Conservation (phyloP, 2,113 vertebrate species). For the Saccopteryx leptura region DNA sequence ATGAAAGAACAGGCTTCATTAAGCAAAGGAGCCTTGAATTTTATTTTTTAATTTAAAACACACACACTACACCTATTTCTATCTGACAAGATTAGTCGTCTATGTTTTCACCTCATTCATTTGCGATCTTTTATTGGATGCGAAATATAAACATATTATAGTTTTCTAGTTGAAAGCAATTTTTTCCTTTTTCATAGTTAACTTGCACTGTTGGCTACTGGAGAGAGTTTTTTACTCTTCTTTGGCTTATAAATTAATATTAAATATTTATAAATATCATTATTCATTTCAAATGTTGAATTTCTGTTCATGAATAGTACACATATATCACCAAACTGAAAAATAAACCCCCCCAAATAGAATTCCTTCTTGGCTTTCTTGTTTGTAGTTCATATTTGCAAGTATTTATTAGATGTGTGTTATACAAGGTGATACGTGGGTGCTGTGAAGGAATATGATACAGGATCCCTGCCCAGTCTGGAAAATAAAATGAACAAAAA, state of each 20-base stretch:
- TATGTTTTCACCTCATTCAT: conserved; percentile 70
- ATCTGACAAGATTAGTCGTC: conserved; percentile 68
- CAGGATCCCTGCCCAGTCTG: not conserved
- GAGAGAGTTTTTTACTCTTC: conserved; percentile 40
- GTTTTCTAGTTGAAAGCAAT: not conserved
- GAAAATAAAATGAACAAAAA: not conserved
- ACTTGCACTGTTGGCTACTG: not conserved
- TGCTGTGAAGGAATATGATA: not conserved
- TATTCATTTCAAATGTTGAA: conserved; percentile 31
- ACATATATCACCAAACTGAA: not conserved
- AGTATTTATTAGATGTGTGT: not conserved
- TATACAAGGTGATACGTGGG: not conserved
- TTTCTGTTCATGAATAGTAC: conserved; percentile 29
- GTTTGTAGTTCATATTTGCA: not conserved
- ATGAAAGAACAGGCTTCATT: conserved; percentile 82
- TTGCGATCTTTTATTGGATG: conserved; percentile 58
- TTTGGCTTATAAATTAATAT: conserved; percentile 16
- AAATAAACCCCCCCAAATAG: not conserved
- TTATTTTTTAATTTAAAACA: conserved; percentile 80
- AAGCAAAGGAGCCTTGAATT: conserved; percentile 73
- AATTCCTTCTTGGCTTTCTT: conserved; percentile 15
- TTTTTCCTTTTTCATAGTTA: conserved; percentile 51
- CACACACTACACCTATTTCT: conserved; percentile 55
- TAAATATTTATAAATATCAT: conserved; percentile 54
- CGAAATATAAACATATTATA: conserved; percentile 42